Conservation (phyloP, 2,888 invertebrate species). For the Caenorhabditis zanzibari region DNA sequence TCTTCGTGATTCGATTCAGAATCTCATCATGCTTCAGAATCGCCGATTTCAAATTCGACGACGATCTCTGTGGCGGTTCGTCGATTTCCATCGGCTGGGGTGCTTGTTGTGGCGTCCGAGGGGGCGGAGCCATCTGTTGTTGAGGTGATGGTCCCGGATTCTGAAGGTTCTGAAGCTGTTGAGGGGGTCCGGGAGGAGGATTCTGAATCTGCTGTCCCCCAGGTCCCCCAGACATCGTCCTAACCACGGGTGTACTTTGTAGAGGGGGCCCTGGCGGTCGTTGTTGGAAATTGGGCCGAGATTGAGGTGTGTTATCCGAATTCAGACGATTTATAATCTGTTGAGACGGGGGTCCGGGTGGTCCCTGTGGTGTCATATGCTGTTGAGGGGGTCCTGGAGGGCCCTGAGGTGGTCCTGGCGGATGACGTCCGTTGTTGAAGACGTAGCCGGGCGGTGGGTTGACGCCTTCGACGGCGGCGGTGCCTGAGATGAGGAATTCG, state of each 20-base stretch:
- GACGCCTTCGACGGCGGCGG: constrained; percentile 93
- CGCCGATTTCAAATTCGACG: no score
- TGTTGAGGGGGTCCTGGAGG: background rate
- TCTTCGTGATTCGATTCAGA: constrained; percentile 70
- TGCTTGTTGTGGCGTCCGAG: background rate
- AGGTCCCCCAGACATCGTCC: background rate
- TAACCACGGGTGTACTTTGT: background rate
- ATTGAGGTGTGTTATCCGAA: background rate
- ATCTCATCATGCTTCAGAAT: constrained; percentile 69
- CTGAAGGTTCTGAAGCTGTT: no score
- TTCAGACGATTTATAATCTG: constrained; percentile 17
- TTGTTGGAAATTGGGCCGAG: background rate
- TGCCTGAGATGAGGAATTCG: no score
- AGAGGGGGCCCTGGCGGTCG: background rate
- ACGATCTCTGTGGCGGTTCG: constrained; percentile 18
- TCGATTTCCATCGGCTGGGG: constrained; percentile 34
- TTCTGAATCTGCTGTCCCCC: background rate
- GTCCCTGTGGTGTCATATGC: background rate
- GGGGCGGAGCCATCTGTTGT: background rate
- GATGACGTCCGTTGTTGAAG: constrained; percentile 42
- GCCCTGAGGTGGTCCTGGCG: no score
- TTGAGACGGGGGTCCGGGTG: background rate
- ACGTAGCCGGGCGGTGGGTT: constrained; percentile 84
- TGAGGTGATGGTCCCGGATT: no score
- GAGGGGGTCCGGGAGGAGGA: no score